Evolutionary conservation across 2,888 invertebrate species (phyloP), one percentile per base, ranked within the genome.

Genomic region (Phrixothrix hirtus): DNA sequence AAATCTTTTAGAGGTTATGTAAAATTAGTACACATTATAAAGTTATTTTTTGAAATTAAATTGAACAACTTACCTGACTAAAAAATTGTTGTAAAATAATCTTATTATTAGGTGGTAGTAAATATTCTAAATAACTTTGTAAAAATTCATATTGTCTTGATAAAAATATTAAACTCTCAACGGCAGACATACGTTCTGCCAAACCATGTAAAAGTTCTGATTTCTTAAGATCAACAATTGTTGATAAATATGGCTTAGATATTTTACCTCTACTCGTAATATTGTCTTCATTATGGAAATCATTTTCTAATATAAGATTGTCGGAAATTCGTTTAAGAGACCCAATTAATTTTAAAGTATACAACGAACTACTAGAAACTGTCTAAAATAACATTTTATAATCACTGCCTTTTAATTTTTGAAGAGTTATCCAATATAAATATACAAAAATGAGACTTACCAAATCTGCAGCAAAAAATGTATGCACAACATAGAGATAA

Each of bases 141-240:
- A 98, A 77, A 41, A 85, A 82, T 65, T 92, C 88, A 66, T 92
- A 89, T 75, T 98, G 97, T 60, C 87, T 86, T 0, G 92, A 86
- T 61, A 98, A 79, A 75, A 95, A 95, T 62, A 94, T 85, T 0
- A 94, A 82, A 60, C 97, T 97, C 76, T 98, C 97, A 0, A 94
- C 89, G 0, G 90, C 97, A 0, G 95, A 92, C 11, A 95, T 85
- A 54, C 97, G 81, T 68, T 95, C 92, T 0, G 87, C 80, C 16
- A 97, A 75, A 0, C 95, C 95, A 70, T 88, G 89, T 10, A 96
- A 77, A 46, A 81, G 85, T 52, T 91, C 89, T 2, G 88, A 81
- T 50, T 83, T 81, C 13, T 76, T 78, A 27, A 90, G 74, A 68
- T 88, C 82, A 21, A 89, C 86, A 55, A 84, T 80, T 1, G 83